phyloP scores from a whole-genome alignment of 2,797 vertebrate genomes.

The Tapirus indicus region DNA sequence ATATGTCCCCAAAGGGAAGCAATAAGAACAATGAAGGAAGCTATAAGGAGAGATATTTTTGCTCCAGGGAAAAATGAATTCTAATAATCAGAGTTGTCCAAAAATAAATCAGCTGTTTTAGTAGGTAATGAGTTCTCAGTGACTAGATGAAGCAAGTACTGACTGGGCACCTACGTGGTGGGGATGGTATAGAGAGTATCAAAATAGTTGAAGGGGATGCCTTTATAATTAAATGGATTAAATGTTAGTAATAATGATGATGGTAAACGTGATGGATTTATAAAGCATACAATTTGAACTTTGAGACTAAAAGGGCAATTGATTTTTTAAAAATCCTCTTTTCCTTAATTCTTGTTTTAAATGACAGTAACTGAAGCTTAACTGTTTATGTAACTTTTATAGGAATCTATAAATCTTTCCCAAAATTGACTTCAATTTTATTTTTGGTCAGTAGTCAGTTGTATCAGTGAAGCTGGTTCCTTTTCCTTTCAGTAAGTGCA shows the following conservation, averaged over 20 bases:
- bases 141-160: neutral
- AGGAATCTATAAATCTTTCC: conserved; percentile 4
- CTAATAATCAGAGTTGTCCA: conserved; percentile 20
- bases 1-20: neutral
- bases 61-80: neutral
- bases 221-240: neutral
- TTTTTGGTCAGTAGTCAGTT: conserved; percentile 7
- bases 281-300: conserved; percentile 31
- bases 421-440: conserved; percentile 12
- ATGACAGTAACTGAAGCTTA: neutral
- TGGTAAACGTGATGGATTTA: neutral
- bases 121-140: neutral
- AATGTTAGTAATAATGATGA: neutral
- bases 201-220: neutral
- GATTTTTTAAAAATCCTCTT: neutral
- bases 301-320: conserved; percentile 32
- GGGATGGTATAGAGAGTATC: neutral
- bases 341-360: conserved; percentile 48
- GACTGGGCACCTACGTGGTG: neutral
- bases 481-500: neutral
- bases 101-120: neutral
- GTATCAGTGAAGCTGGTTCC: neutral
- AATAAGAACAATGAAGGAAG: conserved; percentile 4
- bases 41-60: conserved; percentile 21
- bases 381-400: conserved; percentile 23